Percentiles rank a stretch among this genome's conserved stretches.
phyloP scores from a whole-genome alignment of 2,113 vertebrate species.

The Orthonyx spaldingii region DNA sequence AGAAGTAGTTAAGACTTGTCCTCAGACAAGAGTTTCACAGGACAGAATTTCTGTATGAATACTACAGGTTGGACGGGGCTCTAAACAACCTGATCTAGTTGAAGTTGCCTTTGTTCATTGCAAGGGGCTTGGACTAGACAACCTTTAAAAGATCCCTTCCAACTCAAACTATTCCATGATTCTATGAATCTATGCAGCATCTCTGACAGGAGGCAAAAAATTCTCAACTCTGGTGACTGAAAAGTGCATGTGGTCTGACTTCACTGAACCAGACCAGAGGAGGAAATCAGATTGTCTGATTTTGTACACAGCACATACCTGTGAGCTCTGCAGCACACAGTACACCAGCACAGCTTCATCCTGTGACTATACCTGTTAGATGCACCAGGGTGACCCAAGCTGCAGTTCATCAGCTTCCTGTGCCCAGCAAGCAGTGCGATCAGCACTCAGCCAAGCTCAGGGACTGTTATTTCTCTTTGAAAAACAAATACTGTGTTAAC shows the following conservation, averaged over 20 bases:
- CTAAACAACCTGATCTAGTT: background rate
- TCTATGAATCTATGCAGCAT: background rate
- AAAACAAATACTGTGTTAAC: background rate
- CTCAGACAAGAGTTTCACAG: background rate
- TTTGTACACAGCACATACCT: too few relatives aligned
- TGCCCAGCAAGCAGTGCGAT: background rate
- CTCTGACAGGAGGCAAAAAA: background rate
- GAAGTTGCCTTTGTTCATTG: background rate
- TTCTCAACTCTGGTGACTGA: background rate
- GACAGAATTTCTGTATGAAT: background rate
- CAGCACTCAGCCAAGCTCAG: background rate
- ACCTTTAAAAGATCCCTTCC: background rate
- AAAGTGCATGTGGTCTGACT: background rate
- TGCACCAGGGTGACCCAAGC: accelerated
- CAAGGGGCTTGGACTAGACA: background rate
- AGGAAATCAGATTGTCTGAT: background rate
- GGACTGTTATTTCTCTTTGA: background rate
- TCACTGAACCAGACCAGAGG: background rate
- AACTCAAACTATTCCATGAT: background rate
- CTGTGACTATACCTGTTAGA: background rate
- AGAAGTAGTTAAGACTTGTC: background rate
- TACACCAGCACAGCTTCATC: accelerated
- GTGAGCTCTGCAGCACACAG: accelerated
- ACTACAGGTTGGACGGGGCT: background rate
- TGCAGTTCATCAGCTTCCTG: background rate